Base-by-base conservation (phyloP, 1,140 invertebrate species). In the Lepidostoma basale region DNA sequence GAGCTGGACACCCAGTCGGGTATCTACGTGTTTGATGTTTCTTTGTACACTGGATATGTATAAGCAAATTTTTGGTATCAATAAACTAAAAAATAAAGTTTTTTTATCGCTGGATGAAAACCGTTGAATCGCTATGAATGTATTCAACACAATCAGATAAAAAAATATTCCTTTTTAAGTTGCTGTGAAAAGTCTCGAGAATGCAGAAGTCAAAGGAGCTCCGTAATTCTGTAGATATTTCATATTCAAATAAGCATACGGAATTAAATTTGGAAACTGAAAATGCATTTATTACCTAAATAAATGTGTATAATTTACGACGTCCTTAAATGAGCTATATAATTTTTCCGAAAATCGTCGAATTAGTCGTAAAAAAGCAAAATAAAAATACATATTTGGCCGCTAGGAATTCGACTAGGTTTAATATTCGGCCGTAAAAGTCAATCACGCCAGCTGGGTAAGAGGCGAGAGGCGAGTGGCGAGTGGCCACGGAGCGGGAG, bases 331-430 rank as follows among this genome's bases (percentile, higher is more conserved):
- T 33, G 28, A 33, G n/a, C 20, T 14, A 20, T 33, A 33, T 20
- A 20, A 18, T 52, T 52, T 56, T 56, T 56, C 28, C 25, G 16
- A 36, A 56, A 56, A 33, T 33, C 52, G 52, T 56, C 36, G 52
- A 56, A 33, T 40, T 22, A 42, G 56, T 26, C 20, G 56, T 59
- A 59, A 59, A 59, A n/a, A 59, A 59, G 33, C 20, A 20, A n/a
- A 39, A 59, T 59, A 59, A 59, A 59, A 59, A 59, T 39, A 59
- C 56, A 59, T 40, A 59, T 59, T 56, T 56, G 52, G 52, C 52
- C 52, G 52, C 25, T 23, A 59, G 39, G 39, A 59, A 40, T 59
- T 59, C 14, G 36, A 59, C 56, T 14, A 42, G 14, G 56, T 59
- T 59, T 59, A 59, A 59, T 59, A n/a, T 36, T 59, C 8, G 56